A percentile compares a stretch with the other conserved stretches of the same genome.
Evolutionary conservation across 2,888 invertebrate species (phyloP).

Genomic region (Calliphora vomitoria): DNA sequence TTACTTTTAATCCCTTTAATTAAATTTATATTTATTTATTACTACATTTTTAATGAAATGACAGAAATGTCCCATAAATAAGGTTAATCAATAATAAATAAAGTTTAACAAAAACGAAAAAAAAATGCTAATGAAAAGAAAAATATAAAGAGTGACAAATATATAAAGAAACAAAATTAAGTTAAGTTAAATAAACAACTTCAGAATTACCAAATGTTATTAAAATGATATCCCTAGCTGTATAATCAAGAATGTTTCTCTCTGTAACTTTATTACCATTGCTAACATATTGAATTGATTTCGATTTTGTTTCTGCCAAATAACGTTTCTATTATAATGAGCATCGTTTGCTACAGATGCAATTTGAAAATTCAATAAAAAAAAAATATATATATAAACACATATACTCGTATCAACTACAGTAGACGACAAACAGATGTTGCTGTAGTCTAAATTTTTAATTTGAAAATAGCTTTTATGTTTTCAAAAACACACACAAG

Average conservation of each 20-base stretch:
- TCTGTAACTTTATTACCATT: not conserved
- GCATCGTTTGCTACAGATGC: not conserved
- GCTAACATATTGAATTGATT: not conserved
- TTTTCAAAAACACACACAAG: conserved; percentile 1
- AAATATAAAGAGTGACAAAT: not conserved
- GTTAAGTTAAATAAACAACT: not conserved
- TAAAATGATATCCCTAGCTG: not conserved
- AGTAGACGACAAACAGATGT: conserved; percentile 31
- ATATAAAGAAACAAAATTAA: not conserved
- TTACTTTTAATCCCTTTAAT: not conserved
- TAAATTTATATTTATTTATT: not conserved
- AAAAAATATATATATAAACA: not conserved
- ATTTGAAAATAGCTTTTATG: conserved; percentile 60
- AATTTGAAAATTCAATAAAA: conserved; percentile 1
- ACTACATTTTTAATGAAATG: not conserved
- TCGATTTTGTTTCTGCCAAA: not conserved
- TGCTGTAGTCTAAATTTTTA: conserved; percentile 44
- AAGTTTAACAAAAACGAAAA: not conserved
- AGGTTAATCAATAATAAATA: not conserved
- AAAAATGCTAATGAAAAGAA: not conserved
- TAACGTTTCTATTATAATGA: conserved; percentile 14
- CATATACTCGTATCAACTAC: not conserved
- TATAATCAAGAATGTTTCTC: not conserved
- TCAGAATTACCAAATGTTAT: not conserved
- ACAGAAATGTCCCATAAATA: not conserved